A percentile compares a stretch with the other conserved stretches of the same genome.
These are phyloP conservation scores for Pyxicephalus adspersus DNA, from an alignment of 2,113 vertebrate species.

Conservation along the genomic window DNA sequence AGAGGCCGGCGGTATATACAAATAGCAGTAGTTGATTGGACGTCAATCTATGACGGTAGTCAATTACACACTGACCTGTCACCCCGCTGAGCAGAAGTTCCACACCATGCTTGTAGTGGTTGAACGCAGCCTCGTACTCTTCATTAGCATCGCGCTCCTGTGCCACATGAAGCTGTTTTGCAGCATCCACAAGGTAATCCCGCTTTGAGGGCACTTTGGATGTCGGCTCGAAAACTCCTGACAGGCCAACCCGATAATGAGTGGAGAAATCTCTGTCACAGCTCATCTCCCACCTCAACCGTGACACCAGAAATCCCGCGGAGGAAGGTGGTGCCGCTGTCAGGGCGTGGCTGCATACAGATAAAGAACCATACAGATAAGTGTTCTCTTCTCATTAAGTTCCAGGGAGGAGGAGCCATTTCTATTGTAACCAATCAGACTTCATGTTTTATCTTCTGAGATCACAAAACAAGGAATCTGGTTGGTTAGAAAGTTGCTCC, in stretches of 20 bases:
- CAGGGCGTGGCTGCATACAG: no score
- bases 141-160: slow-evolving; percentile 93
- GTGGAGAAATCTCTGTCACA: slow-evolving; percentile 64
- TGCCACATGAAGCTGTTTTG: slow-evolving; percentile 93
- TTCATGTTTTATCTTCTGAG: no score
- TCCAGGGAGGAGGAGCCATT: no score
- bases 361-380: no score
- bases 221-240: slow-evolving; percentile 65
- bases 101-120: slow-evolving; percentile 96
- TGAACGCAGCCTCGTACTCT: slow-evolving; percentile 96
- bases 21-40: background rate
- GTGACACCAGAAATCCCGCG: no score
- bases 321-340: no score
- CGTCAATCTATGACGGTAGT: background rate
- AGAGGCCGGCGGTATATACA: no score
- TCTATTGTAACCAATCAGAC: no score
- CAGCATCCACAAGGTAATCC: slow-evolving; percentile 94
- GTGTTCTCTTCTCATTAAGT: no score
- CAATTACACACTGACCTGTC: slow-evolving; percentile 80
- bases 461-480: no score
- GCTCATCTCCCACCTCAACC: slow-evolving; percentile 26
- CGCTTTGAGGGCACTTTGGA: slow-evolving; percentile 66
- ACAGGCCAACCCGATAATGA: slow-evolving; percentile 5
- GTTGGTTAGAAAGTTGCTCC: no score
- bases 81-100: slow-evolving; percentile 91